These are phyloP conservation scores for Eustalomyia histrio DNA, from an alignment of 2,888 invertebrate genomes.

Conservation along the genomic window DNA sequence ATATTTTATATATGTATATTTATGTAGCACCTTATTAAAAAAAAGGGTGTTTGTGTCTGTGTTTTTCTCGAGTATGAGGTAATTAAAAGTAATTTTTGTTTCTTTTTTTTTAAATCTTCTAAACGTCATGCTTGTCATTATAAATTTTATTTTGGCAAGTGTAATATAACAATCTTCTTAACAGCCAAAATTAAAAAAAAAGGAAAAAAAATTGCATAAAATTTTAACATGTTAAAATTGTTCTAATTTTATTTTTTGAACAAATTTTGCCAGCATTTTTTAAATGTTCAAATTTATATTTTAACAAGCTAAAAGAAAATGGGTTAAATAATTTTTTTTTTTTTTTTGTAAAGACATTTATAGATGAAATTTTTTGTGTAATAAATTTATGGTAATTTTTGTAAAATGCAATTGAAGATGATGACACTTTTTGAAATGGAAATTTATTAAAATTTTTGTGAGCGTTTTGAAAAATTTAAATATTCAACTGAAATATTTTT, in stretches of 20 bases:
- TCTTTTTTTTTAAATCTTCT: slow-evolving; percentile 20
- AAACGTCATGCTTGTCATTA: slow-evolving; percentile 62
- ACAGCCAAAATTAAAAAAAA: not conserved
- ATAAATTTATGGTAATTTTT: too few relatives aligned
- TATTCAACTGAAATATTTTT: too few relatives aligned
- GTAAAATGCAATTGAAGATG: too few relatives aligned
- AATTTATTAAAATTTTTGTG: too few relatives aligned
- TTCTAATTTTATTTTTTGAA: slow-evolving; percentile 55
- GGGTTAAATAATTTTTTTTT: slow-evolving; percentile 46
- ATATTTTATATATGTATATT: too few relatives aligned
- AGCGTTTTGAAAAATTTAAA: too few relatives aligned
- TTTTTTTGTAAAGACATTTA: not conserved
- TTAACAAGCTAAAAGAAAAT: slow-evolving; percentile 40
- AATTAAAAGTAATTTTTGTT: slow-evolving; percentile 65
- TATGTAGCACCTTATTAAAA: slow-evolving; percentile 44
- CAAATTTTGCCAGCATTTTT: slow-evolving; percentile 41
- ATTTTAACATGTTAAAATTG: slow-evolving; percentile 40
- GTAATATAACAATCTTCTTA: slow-evolving; percentile 22
- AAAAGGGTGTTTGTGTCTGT: slow-evolving; percentile 31
- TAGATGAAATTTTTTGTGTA: not conserved
- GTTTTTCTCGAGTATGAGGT: slow-evolving; percentile 37
- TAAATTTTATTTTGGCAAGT: slow-evolving; percentile 61
- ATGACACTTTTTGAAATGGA: too few relatives aligned
- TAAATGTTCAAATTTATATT: slow-evolving; percentile 1
- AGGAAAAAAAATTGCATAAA: not conserved